Conservation (phyloP, 1,140 invertebrate species). For the Neodiprion pinetum region DNA sequence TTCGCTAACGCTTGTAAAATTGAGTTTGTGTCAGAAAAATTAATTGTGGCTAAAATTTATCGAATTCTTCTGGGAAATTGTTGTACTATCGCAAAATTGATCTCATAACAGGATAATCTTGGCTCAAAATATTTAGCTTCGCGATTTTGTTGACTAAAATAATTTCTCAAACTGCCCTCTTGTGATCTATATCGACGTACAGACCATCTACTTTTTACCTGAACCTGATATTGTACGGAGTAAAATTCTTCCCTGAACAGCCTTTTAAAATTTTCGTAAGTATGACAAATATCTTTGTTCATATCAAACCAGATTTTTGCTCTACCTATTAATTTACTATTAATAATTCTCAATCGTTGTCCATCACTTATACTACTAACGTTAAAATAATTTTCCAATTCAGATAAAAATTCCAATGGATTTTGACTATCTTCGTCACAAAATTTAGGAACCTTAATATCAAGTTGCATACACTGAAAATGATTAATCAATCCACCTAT, state of each 20-base stretch:
- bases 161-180: conserved; percentile 17
- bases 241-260: conserved; percentile 25
- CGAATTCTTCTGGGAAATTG: conserved; percentile 24
- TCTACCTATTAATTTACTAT: no score
- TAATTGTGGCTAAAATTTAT: conserved; percentile 16
- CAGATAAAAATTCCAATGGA: no score
- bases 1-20: conserved; percentile 18
- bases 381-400: no score
- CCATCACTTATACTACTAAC: no score
- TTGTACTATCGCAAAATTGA: conserved; percentile 25
- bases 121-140: conserved; percentile 23
- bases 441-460: no score
- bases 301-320: no score
- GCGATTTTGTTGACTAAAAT: conserved; percentile 21
- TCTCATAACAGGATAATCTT: conserved; percentile 16
- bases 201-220: conserved; percentile 22
- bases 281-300: no score
- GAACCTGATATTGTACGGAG: conserved; percentile 17
- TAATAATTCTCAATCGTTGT: no score
- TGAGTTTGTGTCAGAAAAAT: conserved; percentile 11
- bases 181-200: neutral
- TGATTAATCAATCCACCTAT: no score
- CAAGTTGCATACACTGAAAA: no score
- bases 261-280: conserved; percentile 3
- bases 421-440: no score